These are phyloP conservation scores for Sebastiscus albofasciatus DNA, from an alignment of 2,797 vertebrate genomes.

Conservation along the genomic window DNA sequence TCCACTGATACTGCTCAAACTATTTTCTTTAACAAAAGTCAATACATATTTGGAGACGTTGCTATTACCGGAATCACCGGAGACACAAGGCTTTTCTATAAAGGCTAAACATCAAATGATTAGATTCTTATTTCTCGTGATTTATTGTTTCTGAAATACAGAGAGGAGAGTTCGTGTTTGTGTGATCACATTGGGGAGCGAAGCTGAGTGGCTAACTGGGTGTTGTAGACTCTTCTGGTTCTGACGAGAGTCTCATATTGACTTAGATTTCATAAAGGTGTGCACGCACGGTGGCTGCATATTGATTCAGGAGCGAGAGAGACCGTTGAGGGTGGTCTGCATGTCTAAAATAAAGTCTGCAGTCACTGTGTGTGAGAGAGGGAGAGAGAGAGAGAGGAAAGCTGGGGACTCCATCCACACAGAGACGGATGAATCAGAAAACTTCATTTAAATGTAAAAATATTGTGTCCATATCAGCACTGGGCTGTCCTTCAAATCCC, in stretches of 20 bases:
- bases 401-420: not conserved
- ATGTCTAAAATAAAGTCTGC: not conserved
- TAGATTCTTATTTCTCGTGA: conserved; percentile 6
- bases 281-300: not conserved
- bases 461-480: not conserved
- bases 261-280: conserved; percentile 25
- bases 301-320: conserved; percentile 10
- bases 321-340: not conserved
- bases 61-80: not conserved
- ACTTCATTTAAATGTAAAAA: not conserved
- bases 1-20: conserved; percentile 22
- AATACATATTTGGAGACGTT: conserved; percentile 33
- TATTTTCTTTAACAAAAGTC: conserved; percentile 43
- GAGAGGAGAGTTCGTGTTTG: not conserved
- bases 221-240: conserved; percentile 11
- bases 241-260: conserved; percentile 13
- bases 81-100: not conserved
- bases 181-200: not conserved
- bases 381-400: not conserved
- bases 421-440: not conserved
- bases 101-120: conserved; percentile 32
- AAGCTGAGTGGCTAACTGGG: conserved; percentile 1
- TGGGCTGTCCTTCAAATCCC: not conserved
- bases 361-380: not conserved
- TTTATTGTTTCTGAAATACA: conserved; percentile 20